Evolutionary conservation across 2,888 invertebrate genomes (phyloP).

Genomic region (Microplitis deprimator): DNA sequence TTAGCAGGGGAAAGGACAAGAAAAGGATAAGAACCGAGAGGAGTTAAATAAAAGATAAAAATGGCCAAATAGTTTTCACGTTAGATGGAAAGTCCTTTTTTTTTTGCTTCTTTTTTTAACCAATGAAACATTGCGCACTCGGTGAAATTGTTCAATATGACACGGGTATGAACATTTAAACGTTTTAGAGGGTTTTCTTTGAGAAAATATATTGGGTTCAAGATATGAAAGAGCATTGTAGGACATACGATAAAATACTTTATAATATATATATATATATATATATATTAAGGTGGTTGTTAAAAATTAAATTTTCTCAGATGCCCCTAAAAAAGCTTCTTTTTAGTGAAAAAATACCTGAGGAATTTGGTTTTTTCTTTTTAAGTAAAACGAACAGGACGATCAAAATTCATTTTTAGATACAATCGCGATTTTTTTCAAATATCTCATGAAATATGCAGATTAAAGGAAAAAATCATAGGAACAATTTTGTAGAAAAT

Average conservation of each 20-base stretch:
- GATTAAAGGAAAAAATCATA: too few relatives aligned
- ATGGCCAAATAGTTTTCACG: conserved; percentile 34
- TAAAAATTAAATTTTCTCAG: too few relatives aligned
- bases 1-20: background rate
- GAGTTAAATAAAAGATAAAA: background rate
- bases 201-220: background rate
- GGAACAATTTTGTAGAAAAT: too few relatives aligned
- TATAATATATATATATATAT: too few relatives aligned
- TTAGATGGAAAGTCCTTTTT: conserved; percentile 27
- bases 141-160: conserved; percentile 44
- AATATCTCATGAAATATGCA: too few relatives aligned
- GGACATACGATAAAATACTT: background rate
- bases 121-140: conserved; percentile 25
- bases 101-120: background rate
- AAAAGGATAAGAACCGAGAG: background rate
- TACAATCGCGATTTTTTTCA: too few relatives aligned
- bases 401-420: too few relatives aligned
- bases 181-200: conserved; percentile 21
- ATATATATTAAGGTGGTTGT: too few relatives aligned
- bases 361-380: conserved; percentile 2
- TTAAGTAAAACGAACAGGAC: too few relatives aligned
- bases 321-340: background rate
- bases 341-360: conserved; percentile 23
- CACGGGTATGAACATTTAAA: conserved; percentile 41
- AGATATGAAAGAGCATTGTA: background rate